Conservation (phyloP, 2,113 vertebrate genomes). For the Stigmatopora argus region DNA sequence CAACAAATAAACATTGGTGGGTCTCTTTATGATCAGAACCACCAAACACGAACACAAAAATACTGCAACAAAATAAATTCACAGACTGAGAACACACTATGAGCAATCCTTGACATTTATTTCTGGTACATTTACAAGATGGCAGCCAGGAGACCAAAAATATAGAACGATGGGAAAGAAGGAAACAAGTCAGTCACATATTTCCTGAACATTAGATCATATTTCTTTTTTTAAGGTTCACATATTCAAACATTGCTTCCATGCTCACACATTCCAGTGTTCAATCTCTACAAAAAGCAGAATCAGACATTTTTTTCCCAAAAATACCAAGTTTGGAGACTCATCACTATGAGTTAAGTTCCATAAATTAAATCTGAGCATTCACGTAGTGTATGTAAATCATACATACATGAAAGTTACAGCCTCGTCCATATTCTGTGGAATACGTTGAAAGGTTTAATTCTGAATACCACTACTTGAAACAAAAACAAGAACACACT, state of each 20-base stretch:
- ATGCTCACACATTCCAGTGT: constrained; percentile 14
- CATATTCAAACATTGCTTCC: constrained; percentile 19
- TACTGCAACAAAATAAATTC: not conserved
- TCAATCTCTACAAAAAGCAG: constrained; percentile 26
- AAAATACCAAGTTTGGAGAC: constrained; percentile 13
- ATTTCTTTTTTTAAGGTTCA: constrained; percentile 23
- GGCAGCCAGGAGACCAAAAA: constrained; percentile 19
- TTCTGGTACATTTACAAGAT: constrained; percentile 40
- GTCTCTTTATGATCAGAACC: not conserved
- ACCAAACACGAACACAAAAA: not conserved
- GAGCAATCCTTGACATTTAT: constrained; percentile 37
- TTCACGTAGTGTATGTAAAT: not conserved
- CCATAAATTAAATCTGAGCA: not conserved
- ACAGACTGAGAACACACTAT: not conserved
- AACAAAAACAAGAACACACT: constrained; percentile 17
- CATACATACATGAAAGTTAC: not conserved
- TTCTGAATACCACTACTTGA: constrained; percentile 5
- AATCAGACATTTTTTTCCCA: constrained; percentile 7
- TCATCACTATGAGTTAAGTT: not conserved
- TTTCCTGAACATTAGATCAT: constrained; percentile 16
- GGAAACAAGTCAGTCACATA: constrained; percentile 15
- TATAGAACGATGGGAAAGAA: constrained; percentile 17
- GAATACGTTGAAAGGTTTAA: constrained; percentile 5
- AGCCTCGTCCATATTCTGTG: not conserved
- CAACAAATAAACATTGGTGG: too few relatives aligned